Evolutionary conservation across 2,888 invertebrate species (phyloP), one percentile per base, ranked within the genome.

Genomic region (Gymnoscelis rufifasciata): DNA sequence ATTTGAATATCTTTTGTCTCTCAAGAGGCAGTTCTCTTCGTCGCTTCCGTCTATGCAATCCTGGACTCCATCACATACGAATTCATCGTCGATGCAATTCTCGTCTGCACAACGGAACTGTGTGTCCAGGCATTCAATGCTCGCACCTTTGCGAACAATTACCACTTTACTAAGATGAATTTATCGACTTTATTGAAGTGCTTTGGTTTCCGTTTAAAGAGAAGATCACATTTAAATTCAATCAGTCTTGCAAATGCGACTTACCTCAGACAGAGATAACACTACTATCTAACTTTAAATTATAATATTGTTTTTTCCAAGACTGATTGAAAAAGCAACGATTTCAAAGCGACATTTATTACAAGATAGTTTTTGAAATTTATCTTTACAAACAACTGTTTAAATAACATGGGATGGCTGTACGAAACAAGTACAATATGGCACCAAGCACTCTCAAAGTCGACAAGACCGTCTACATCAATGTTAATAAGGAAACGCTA

Each of bases 41-140:
- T 93, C 93, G 62, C 91, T 91, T 68, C 82, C 74, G 72, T 93
- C 92, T 57, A 65, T 74, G 82, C 93, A 93, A 75, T 93, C 90
- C 59, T 69, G 68, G 64, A 66, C 65, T 62, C 88, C 88, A 73
- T 93, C 91, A 83, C 93, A 94, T 56, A 89, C 73, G 58, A 84
- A 75, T 54, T 75, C 71, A 63, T 78, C 68, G 54, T 89, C 83
- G 68, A 93, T 84, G 86, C 93, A 93, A 74, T 88, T 83, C 71
- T 83, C 88, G 75, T 83, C 83, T 78, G 90, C 89, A 76, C 86
- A 88, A 84, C 82, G 90, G 74, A 89, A 87, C 70, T 86, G 74
- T 64, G 74, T 80, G 55, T 71, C 68, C 71, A 61, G 67, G 73
- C 86, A 86, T 60, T 80, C 68, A 67, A 62, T n/a, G n/a, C n/a